Conservation (phyloP, 2,888 invertebrate species). For the Microdon myrmicae region DNA sequence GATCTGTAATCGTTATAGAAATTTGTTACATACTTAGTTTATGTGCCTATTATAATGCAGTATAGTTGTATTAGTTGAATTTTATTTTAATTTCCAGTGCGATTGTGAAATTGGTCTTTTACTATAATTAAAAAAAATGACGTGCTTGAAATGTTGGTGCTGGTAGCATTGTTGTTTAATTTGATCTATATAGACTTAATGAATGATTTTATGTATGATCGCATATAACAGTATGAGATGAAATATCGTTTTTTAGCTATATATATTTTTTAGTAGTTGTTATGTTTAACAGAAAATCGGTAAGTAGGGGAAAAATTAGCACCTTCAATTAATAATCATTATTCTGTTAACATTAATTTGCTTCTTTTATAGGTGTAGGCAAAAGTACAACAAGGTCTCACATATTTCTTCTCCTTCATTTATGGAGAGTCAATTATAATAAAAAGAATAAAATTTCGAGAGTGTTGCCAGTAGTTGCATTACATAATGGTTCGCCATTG, state of each 20-base stretch:
- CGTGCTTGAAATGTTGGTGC: constrained; percentile 44
- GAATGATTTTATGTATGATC: constrained; percentile 18
- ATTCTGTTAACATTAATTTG: too few species aligned
- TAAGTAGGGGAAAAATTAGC: constrained; percentile 34
- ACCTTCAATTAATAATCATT: too few species aligned
- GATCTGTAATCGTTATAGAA: too few species aligned
- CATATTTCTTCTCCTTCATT: too few species aligned
- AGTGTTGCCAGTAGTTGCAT: constrained; percentile 16
- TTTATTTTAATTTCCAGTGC: constrained; percentile 31
- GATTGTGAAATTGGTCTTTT: constrained; percentile 51
- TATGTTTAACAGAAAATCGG: constrained; percentile 15
- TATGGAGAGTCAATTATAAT: too few species aligned
- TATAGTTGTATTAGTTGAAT: too few species aligned
- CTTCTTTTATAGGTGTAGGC: constrained; percentile 13
- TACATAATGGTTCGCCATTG: constrained; percentile 8
- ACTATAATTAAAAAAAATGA: constrained; percentile 26
- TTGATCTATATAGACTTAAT: constrained; percentile 11
- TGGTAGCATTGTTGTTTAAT: constrained; percentile 7
- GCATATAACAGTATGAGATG: constrained; percentile 14
- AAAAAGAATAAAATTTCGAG: too few species aligned
- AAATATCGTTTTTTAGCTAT: constrained; percentile 12
- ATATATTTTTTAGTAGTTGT: background rate
- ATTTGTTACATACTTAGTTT: too few species aligned
- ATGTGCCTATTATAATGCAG: too few species aligned
- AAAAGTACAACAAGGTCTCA: too few species aligned